Evolutionary conservation across 2,797 vertebrate genomes (phyloP), one percentile per base, ranked within the genome.

Genomic region (Centroberyx gerrardi): DNA sequence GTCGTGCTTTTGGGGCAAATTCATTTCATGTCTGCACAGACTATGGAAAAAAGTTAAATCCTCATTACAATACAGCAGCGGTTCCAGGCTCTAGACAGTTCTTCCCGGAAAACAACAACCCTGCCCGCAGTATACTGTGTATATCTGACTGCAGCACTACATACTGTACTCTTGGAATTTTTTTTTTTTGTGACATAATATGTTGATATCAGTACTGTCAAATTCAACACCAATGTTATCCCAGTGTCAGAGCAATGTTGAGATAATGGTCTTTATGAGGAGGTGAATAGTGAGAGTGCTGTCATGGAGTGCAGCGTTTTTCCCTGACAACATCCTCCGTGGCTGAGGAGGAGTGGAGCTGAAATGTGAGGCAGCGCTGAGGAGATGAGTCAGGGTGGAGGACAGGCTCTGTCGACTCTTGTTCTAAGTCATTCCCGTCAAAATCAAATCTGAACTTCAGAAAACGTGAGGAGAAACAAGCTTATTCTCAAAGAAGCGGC

Each of bases 321-420:
- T 72, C 72, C 62, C 48, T 52, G 48, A 64, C 53, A 76, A 61
- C 67, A 66, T 60, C 49, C 74, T 52, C 55, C 48, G 15, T n/a
- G 62, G 61, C 36, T 60, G 69, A 60, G n/a, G 22, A 51, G 33
- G 52, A 64, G n/a, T 31, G 52, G 46, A 52, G 72, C 42, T 58
- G 73, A 42, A 53, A 40, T 40, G 38, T 40, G 38, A 40, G 8
- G 8, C 54, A 31, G 65, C 44, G 62, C 29, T 8, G 31, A 62
- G 51, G 67, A 70, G 51, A 77, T 72, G 84, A 75, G 74, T 87
- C 73, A 85, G 68, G 62, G 55, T 51, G 66, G 46, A 71, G 15
- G 58, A 65, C 78, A 72, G 48, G 66, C 56, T 62, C 70, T 51
- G 54, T 70, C 63, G 33, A 68, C 55, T 58, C 55, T 58, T 60